Evolutionary conservation across 2,113 vertebrate genomes (phyloP), one percentile per base, ranked within the genome.

Genomic region (Engystomops pustulosus): DNA sequence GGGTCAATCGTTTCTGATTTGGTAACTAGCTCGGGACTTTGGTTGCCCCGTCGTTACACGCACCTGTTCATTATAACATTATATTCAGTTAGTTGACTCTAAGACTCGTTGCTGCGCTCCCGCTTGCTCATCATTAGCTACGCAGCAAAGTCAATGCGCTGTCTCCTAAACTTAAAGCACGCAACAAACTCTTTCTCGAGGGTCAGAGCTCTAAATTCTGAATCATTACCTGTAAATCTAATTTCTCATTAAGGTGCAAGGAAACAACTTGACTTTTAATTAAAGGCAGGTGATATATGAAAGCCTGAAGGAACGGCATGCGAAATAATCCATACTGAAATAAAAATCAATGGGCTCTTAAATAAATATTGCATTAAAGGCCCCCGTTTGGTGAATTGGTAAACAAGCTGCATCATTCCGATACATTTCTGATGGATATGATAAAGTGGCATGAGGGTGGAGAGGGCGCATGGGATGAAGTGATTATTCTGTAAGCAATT

Each of bases 231-330:
- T 65, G 81, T 83, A 83, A 83, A 83, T 83, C 81, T 62, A 32
- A 65, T 32, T 75, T 83, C 81, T 75, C 81, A 83, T 83, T 83
- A 83, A 62, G 55, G 69, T 74, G 69, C 69, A 75, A 83, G 81
- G 81, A 75, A 72, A 65, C 51, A 83, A 62, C 81, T 83, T 83
- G 81, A 83, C 81, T 83, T 83, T 83, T 83, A 83, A 83, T 83
- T 83, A 83, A 83, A 62, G 20, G 20, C 70, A 75, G 81, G 70
- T 65, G 81, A 83, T 83, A 44, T 83, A 83, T 83, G 36, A 75
- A 81, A 34, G 81, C 81, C 70, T 47, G 23, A 44, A 83, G 53
- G 41, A 75, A 65, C 55, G 38, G 53, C 53, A 83, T 83, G 70
- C 81, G 67, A 75, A 75, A 83, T 75, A 75, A 83, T 83, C 71